Percentiles rank a stretch among this genome's conserved stretches.
Conservation (phyloP, 2,888 invertebrate genomes). For the Noctua pronuba region DNA sequence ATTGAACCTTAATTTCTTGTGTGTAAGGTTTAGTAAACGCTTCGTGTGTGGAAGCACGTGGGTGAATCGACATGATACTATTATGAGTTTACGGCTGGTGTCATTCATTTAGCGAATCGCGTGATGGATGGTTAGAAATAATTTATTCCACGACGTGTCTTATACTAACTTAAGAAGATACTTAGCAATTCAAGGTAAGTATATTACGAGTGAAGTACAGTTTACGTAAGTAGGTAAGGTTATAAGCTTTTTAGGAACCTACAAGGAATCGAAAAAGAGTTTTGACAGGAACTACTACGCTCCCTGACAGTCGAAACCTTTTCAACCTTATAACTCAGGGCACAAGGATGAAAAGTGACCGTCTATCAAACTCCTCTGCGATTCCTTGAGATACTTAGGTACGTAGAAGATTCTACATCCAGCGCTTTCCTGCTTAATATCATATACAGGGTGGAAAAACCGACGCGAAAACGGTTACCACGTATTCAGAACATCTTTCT, state of each 20-base stretch:
- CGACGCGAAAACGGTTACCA: too few relatives aligned
- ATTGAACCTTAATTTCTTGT: conserved; percentile 69
- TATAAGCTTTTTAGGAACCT: not conserved
- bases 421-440: too few relatives aligned
- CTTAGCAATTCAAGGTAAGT: conserved; percentile 9
- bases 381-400: too few relatives aligned
- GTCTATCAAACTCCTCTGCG: too few relatives aligned
- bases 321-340: too few relatives aligned
- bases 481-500: too few relatives aligned
- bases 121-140: conserved; percentile 79
- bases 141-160: conserved; percentile 69
- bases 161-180: conserved; percentile 11
- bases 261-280: not conserved
- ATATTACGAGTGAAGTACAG: not conserved
- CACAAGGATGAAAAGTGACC: too few relatives aligned
- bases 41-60: conserved; percentile 76
- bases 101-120: conserved; percentile 87
- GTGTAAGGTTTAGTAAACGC: conserved; percentile 56
- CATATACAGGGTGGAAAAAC: too few relatives aligned
- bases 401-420: too few relatives aligned
- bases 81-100: conserved; percentile 84
- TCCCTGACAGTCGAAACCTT: too few relatives aligned
- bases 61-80: conserved; percentile 81
- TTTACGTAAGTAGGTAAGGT: not conserved
- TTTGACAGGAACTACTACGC: not conserved